These are phyloP conservation scores for Caenorhabditis becei DNA, from an alignment of 2,888 invertebrate genomes.

Conservation along the genomic window DNA sequence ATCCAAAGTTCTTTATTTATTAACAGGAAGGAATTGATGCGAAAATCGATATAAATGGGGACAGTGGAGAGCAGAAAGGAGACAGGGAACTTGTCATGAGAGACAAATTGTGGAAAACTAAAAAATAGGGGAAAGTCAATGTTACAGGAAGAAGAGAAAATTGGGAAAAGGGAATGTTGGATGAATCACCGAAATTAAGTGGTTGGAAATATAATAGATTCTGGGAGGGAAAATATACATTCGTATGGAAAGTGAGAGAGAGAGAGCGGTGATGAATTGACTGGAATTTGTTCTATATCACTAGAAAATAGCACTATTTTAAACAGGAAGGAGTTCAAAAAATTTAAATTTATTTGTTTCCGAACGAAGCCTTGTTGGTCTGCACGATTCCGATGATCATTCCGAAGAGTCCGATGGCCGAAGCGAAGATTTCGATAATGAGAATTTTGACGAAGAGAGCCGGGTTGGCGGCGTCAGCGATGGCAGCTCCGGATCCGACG, in stretches of 20 bases:
- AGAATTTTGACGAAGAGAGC: slow-evolving; percentile 97
- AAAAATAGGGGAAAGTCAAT: slow-evolving; percentile 33
- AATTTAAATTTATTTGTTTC: slow-evolving; percentile 62
- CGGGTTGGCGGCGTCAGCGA: slow-evolving; percentile 97
- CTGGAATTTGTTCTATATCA: slow-evolving; percentile 38
- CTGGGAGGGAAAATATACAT: slow-evolving; percentile 42
- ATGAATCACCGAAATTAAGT: slow-evolving; percentile 36
- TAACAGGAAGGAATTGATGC: slow-evolving; percentile 29
- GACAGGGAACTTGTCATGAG: slow-evolving; percentile 38
- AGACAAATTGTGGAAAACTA: slow-evolving; percentile 47
- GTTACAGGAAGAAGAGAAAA: slow-evolving; percentile 29
- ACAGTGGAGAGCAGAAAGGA: slow-evolving; percentile 7
- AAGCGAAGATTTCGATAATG: slow-evolving; percentile 98
- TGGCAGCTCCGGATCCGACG: slow-evolving; percentile 96
- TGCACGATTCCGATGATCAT: slow-evolving; percentile 92
- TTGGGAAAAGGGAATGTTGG: slow-evolving; percentile 27
- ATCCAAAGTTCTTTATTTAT: slow-evolving; percentile 32
- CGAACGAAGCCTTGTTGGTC: slow-evolving; percentile 75
- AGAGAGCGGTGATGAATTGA: slow-evolving; percentile 26
- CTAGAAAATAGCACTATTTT: slow-evolving; percentile 39
- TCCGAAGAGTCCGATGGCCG: slow-evolving; percentile 98
- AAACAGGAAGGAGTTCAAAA: background rate
- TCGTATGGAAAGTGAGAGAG: slow-evolving; percentile 28
- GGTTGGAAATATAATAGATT: slow-evolving; percentile 12
- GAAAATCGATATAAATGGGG: slow-evolving; percentile 18